Conservation (phyloP, 2,888 invertebrate genomes). For the Hyppa rectilinea region DNA sequence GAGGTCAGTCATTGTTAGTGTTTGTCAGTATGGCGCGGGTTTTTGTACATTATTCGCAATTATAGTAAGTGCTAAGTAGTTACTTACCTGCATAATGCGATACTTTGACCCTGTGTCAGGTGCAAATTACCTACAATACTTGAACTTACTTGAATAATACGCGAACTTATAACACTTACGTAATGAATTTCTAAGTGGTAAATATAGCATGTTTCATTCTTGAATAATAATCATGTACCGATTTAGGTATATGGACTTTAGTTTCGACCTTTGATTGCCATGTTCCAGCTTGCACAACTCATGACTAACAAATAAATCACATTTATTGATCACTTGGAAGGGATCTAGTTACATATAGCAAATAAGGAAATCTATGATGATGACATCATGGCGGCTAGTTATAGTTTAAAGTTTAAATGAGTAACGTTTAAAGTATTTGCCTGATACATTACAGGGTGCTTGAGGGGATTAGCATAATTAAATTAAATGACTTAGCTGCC, state of each 20-base stretch:
- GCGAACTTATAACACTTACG: slow-evolving; percentile 8
- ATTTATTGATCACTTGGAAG: neutral
- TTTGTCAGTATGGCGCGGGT: neutral
- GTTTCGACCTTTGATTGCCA: slow-evolving; percentile 16
- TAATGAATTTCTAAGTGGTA: slow-evolving; percentile 3
- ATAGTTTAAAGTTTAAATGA: slow-evolving; percentile 33
- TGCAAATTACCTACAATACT: slow-evolving; percentile 10
- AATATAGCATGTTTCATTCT: neutral
- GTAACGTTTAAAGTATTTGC: slow-evolving; percentile 15
- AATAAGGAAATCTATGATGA: slow-evolving; percentile 10
- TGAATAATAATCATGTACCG: slow-evolving; percentile 2
- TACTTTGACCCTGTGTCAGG: slow-evolving; percentile 19
- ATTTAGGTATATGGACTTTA: neutral
- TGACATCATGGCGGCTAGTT: slow-evolving; percentile 35
- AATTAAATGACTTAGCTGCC: slow-evolving; percentile 45
- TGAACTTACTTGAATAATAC: too few species aligned
- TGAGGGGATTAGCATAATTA: slow-evolving; percentile 26
- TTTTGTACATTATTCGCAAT: slow-evolving; percentile 21
- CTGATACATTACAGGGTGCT: slow-evolving; percentile 1
- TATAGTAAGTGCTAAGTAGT: slow-evolving; percentile 6
- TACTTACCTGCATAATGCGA: slow-evolving; percentile 12
- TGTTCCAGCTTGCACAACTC: neutral
- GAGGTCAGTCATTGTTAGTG: slow-evolving; percentile 32
- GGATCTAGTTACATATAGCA: slow-evolving; percentile 9
- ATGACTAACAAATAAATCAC: slow-evolving; percentile 14